Percentiles rank a stretch among this genome's conserved stretches.
phyloP scores from a whole-genome alignment of 1,140 invertebrate genomes.

The Drosophila simulans region DNA sequence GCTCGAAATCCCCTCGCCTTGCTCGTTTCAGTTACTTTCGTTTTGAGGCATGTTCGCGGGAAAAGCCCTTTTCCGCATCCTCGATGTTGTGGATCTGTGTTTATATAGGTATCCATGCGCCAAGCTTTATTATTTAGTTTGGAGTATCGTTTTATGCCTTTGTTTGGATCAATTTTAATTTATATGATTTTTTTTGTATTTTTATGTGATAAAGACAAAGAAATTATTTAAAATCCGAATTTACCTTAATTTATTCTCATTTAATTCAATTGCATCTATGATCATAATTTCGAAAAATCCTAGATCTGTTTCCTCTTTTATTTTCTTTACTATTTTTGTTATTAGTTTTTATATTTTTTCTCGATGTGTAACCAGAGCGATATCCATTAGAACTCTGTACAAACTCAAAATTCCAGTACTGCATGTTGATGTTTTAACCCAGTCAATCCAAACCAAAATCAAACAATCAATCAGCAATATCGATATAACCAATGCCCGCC shows the following conservation, averaged over 20 bases:
- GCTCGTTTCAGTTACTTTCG: conserved; percentile 75
- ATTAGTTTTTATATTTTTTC: conserved; percentile 7
- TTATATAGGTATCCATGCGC: conserved; percentile 67
- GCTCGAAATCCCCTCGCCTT: conserved; percentile 56
- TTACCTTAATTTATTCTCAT: background rate
- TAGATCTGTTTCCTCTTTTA: background rate
- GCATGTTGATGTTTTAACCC: conserved; percentile 77
- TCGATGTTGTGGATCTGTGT: conserved; percentile 84
- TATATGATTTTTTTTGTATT: background rate
- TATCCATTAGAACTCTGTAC: conserved; percentile 57
- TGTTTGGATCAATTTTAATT: conserved; percentile 2
- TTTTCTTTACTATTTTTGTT: background rate
- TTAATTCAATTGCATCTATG: background rate
- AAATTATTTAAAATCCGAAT: background rate
- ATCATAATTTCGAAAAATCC: too few species aligned
- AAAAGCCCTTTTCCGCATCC: conserved; percentile 69
- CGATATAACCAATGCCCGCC: conserved; percentile 38
- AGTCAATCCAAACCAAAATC: conserved; percentile 21
- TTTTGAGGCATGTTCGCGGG: conserved; percentile 76
- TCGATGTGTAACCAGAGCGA: conserved; percentile 46
- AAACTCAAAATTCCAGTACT: conserved; percentile 53
- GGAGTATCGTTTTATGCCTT: background rate
- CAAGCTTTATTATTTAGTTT: conserved; percentile 26
- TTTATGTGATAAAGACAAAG: too few species aligned
- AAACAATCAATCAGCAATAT: conserved; percentile 39